Base-by-base conservation (phyloP, 1,140 invertebrate species). In the Musca vetustissima region DNA sequence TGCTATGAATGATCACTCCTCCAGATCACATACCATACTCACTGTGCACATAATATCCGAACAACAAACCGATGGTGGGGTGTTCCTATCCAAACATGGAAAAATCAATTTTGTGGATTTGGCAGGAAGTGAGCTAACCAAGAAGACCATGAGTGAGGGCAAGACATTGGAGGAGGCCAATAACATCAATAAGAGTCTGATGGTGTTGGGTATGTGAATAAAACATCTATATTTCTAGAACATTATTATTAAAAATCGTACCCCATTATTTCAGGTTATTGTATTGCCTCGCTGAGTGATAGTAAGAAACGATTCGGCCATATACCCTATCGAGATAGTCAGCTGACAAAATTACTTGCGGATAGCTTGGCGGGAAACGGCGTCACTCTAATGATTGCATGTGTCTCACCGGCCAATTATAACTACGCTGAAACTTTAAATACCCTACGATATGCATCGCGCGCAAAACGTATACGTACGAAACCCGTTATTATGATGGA, bases 1-100 rank as follows among this genome's bases (percentile, higher is more conserved):
- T 82, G 93, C 94, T 70, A 98, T 98, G 96, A 99, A 99, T 82
- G 92, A 96, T 64, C 89, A 96, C 81, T 98, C 95, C 1, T 97
- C 94, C 64, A 88, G 97, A 71, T 98, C 95, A 73, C 97, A 99
- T 84, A 96, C 96, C 1, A 91, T 99, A 66, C 88, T 99, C 43
- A 96, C 94, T 1, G 91, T 97, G 43, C 89, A 91, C 74, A 92
- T 92, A 73, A 90, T 91, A 4, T 91, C 92, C 1, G 93, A 95
- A 78, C 88, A 92, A 76, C 89, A 92, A 75, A 91, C 90, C 64
- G 92, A 93, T 74, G 90, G 92, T 67, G 79, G 91, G 32, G 90
- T 93, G n/a, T 93, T 92, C 71, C 89, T 94, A 69, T 91, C 91
- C 19, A 90, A 91, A 73, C 92, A 93, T 75, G 94, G 94, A n/a